Percentiles rank a stretch among this genome's conserved stretches.
These are phyloP conservation scores for Melitaea athalia DNA, from an alignment of 2,888 invertebrate genomes.

Conservation along the genomic window DNA sequence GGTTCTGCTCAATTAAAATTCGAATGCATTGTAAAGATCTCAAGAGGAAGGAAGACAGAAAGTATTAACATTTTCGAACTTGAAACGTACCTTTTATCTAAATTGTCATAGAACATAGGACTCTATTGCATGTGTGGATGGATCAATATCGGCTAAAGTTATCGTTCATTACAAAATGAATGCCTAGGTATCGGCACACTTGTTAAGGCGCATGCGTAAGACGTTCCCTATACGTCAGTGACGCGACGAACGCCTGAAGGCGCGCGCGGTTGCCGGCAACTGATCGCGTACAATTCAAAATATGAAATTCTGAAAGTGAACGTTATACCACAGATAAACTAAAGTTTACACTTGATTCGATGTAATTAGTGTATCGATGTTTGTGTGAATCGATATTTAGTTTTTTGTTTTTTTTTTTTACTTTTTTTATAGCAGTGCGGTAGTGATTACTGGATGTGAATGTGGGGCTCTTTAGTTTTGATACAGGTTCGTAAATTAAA, in stretches of 20 bases:
- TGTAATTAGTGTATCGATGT: constrained; percentile 22
- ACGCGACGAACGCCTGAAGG: constrained; percentile 52
- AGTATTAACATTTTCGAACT: constrained; percentile 51
- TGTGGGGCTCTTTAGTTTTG: constrained; percentile 43
- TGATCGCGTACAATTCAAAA: constrained; percentile 45
- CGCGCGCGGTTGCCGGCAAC: constrained; percentile 58
- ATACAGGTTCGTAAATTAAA: constrained; percentile 69
- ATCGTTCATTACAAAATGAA: constrained; percentile 71
- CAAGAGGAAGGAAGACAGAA: constrained; percentile 51
- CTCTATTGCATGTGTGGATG: constrained; percentile 43
- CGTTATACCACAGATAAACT: constrained; percentile 31
- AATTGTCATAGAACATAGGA: constrained; percentile 36
- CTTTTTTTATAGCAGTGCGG: constrained; percentile 55
- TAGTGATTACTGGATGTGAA: constrained; percentile 41
- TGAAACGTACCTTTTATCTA: constrained; percentile 54
- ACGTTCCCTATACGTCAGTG: constrained; percentile 56
- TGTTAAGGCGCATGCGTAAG: constrained; percentile 64
- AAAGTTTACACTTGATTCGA: constrained; percentile 27
- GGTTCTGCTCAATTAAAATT: constrained; percentile 58
- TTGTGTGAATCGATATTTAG: constrained; percentile 40
- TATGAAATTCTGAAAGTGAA: constrained; percentile 66
- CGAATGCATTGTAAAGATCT: constrained; percentile 53
- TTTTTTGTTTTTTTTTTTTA: constrained; percentile 40
- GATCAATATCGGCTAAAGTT: constrained; percentile 37
- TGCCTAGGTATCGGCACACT: constrained; percentile 46